Base-by-base conservation (phyloP, 2,888 invertebrate species). In the Galeopsomyia nigrocyanea region DNA sequence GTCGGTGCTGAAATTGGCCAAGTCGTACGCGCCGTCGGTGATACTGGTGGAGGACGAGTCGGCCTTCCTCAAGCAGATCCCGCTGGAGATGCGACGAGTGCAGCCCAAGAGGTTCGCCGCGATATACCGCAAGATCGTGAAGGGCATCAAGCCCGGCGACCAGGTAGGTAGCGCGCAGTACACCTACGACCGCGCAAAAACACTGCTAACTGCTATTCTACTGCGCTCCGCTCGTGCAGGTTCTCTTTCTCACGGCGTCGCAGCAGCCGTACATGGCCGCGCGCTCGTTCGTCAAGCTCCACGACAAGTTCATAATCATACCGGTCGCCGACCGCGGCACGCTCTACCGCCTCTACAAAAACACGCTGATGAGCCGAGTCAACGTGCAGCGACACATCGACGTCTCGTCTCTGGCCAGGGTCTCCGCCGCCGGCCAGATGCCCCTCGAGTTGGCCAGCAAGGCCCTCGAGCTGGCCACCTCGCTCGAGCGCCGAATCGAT, bases 71-170 rank as follows among this genome's bases (percentile, higher is more conserved):
- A 92, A 91, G 78, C 91, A 89, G 82, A 89, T 92, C 3, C 91
- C 92, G 0, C 87, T 88, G 74, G 88, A 89, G 57, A 92, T 93
- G 76, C 90, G 90, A 84, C 84, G 88, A 21, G 84, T 88, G 16
- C 91, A 94, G 77, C 94, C 94, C 0, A 93, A 92, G 78, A 88
- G 92, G 64, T 85, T 95, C 47, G 91, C 91, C 64, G 91, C 89
- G 79, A 89, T 92, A 64, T 87, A 95, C 67, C 89, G 89, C 16
- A 94, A 93, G 84, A 88, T 94, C n/a, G 85, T 94, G 21, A 94
- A 93, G 82, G 89, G 89, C 0, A 90, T 95, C 63, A 88, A 87
- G 46, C 83, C 87, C 0, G 89, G 90, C 2, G 94, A 95, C 83
- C 85, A 82, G 80, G 85, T 85, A 73, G 16, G 6, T 16, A 19